Evolutionary conservation across 2,113 vertebrate genomes (phyloP), one percentile per base, ranked within the genome.

Genomic region (Xenopus tropicalis): DNA sequence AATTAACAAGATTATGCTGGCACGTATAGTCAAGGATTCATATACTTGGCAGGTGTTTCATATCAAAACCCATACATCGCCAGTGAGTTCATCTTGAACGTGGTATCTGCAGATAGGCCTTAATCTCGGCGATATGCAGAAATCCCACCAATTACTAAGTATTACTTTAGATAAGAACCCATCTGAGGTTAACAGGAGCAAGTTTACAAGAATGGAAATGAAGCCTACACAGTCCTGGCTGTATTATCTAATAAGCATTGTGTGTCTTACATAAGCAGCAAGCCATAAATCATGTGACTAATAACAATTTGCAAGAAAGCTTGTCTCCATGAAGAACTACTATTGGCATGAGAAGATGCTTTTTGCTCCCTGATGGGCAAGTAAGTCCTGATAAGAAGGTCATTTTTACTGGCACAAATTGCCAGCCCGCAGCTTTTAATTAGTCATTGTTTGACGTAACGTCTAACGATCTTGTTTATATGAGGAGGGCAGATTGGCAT

Each of bases 1-100:
- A 70, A 74, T 80, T 80, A 78, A 62, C 25, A 62, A 71, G 72
- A 77, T 73, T 56, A 46, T 29, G n/a, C 7, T 29, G 23, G 56
- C 43, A 44, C 43, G 64, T 77, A 64, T 62, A 66, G 64, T 70
- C 42, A 77, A 80, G 72, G 69, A 74, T 74, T 66, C 58, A 54
- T 74, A 51, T 44, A 24, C 44, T 73, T 68, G 66, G 71, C 75
- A 73, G 70, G 61, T 69, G 78, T 52, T 61, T 69, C 42, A 65
- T 66, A 69, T 67, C 72, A 56, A 67, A 78, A 70, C 66, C 25
- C 62, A 43, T 70, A 52, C 70, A 52, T 68, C 22, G 44, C 64
- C 48, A 74, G 72, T 68, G 72, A 74, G 72, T 17, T 70, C 68
- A 62, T 17, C 66, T 56, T 12, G 17, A 63, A 56, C 56, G 52